Base-by-base conservation (phyloP, 2,888 invertebrate genomes). In the Plagiodera versicolora region DNA sequence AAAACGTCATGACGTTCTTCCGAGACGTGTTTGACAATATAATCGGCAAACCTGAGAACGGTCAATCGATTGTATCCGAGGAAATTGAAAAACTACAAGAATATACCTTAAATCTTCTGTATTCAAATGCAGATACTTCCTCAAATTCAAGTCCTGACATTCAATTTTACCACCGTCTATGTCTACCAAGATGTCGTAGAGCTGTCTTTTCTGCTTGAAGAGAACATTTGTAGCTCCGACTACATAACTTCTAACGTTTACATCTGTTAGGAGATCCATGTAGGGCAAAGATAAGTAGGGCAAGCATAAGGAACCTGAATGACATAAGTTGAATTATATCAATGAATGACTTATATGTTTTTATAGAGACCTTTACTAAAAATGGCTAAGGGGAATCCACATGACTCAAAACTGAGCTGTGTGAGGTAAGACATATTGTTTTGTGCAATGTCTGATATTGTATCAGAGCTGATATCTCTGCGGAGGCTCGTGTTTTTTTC, bases 161-260 rank as follows among this genome's bases (percentile, higher is more conserved):
- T 97, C 96, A 75, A 98, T 89, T 57, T 69, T 69, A 45, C 64
- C 58, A 68, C 89, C 91, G 77, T 92, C 94, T 56, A 94, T 86
- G 82, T 96, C 96, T 1, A 99, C 88, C 56, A 98, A 81, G 16
- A 95, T 94, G 81, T 99, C 98, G 64, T 94, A 91, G 52, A 97
- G 81, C 74, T 96, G 92, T 64, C 91, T 87, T 75, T 96, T 96
- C 79, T 98, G 98, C 77, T 95, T 94, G 78, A 98, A 99, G 35
- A 99, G 83, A n/a, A 96, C 91, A 83, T 99, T 99, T 14, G 98
- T 98, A n/a, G 98, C 98, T 39, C 99, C 98, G 60, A 97, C 92
- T 47, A 96, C 84, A 80, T 92, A 92, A 47, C 91, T 92, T 64
- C 90, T 83, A 6, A 97, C 94, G 70, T 92, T 92, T 2, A 91